Evolutionary conservation across 2,113 vertebrate species (phyloP).

Genomic region (Nannospalax galili): DNA sequence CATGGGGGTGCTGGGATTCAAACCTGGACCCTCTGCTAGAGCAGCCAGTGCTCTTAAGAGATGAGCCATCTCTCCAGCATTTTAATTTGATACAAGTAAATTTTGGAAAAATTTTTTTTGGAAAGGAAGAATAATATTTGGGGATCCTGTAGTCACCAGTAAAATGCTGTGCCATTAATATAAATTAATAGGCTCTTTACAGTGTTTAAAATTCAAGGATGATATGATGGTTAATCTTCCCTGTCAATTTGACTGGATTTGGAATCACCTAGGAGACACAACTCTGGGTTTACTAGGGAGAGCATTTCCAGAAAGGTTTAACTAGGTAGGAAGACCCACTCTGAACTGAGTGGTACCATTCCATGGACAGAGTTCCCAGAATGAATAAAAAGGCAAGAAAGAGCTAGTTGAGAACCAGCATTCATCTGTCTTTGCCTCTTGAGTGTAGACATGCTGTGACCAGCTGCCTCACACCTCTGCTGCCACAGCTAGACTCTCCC

Average conservation of each 20-base stretch:
- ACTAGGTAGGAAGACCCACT: not conserved
- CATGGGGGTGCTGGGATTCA: too few species aligned
- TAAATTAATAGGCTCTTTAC: not conserved
- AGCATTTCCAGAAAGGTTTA: not conserved
- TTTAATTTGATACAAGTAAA: conserved; percentile 17
- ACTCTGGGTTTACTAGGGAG: not conserved
- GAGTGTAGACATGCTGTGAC: not conserved
- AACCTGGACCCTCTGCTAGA: too few species aligned
- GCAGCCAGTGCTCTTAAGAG: too few species aligned
- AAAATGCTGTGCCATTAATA: conserved; percentile 5
- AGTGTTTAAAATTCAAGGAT: conserved; percentile 1
- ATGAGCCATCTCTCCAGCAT: not conserved
- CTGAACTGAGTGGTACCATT: not conserved
- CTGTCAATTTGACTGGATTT: not conserved
- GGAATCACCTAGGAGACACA: not conserved
- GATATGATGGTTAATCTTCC: not conserved
- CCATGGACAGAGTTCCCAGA: not conserved
- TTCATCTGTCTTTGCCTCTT: not conserved
- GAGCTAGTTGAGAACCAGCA: not conserved
- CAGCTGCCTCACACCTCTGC: not conserved
- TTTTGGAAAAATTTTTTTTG: not conserved
- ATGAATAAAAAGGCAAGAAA: not conserved
- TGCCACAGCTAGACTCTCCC: not conserved
- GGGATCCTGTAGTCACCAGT: not conserved
- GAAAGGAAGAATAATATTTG: not conserved